Evolutionary conservation across 2,797 vertebrate species (phyloP), one percentile per base, ranked within the genome.

Genomic region (Ciconia nigra): DNA sequence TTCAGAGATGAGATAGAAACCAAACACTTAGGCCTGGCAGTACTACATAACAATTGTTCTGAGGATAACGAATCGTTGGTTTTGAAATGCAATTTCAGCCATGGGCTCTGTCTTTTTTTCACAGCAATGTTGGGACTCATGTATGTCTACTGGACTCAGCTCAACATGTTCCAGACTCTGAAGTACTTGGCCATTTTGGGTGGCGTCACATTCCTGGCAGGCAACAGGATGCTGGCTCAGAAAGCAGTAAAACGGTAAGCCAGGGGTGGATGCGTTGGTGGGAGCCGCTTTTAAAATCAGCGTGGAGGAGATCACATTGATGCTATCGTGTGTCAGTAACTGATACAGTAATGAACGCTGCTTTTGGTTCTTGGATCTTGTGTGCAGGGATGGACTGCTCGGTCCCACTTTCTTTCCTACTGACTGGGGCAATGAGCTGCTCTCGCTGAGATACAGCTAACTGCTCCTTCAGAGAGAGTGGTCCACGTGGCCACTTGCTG

Each of bases 101-200:
- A 13, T 15, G 57, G 42, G 3, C n/a, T 74, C 35, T 91, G 7
- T 47, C 2, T 52, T 51, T 80, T 31, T 83, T 51, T 78, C 97
- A 46, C 97, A 99, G 99, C 99, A 33, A 98, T 99, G 98, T 97
- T 99, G 97, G 99, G 99, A 62, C 98, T 99, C 91, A 99, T 99
- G 99, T 99, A 99, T 28, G 97, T 99, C 86, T 99, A 99, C 98
- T 99, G 99, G 99, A 99, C 99, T 95, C 99, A 99, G 76, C 99
- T 99, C 92, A 98, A 99, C 98, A 99, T 99, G 99, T 99, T 99
- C 98, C 99, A 99, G 98, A 99, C 99, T 33, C 98, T 99, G 90
- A 99, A 99, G 98, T 99, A 99, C 97, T 98, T 99, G 98, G 99
- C 99, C 71, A 98, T 99, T 97, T 97, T 99, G 41, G 99, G 99